Evolutionary conservation across 35 echinoderm and acorn worm genomes (phyloP).

Genomic region (Apostichopus parvimensis): DNA sequence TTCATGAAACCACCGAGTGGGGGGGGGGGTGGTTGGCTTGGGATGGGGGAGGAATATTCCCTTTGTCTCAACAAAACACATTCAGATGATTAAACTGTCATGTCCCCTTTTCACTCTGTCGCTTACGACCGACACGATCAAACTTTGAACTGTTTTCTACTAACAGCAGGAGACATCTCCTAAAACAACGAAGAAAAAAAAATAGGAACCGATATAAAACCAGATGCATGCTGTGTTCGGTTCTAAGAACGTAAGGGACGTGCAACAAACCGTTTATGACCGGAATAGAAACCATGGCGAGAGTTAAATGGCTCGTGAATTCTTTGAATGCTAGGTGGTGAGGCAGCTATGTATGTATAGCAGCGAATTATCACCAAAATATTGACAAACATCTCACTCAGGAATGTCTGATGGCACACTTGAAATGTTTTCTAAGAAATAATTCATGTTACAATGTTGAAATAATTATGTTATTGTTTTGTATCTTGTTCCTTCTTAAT

Average conservation of each 20-base stretch:
- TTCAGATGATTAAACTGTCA: background rate
- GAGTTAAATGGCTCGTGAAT: background rate
- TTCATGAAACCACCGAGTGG: too few species aligned
- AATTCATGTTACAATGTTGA: too few species aligned
- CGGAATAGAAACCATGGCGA: background rate
- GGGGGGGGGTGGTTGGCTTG: too few species aligned
- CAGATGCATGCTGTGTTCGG: background rate
- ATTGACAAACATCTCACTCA: background rate
- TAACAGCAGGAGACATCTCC: too few species aligned
- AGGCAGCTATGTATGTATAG: background rate
- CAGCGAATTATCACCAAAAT: background rate
- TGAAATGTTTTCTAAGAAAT: too few species aligned
- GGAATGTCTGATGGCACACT: background rate
- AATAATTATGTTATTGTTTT: too few species aligned
- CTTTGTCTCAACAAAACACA: too few species aligned
- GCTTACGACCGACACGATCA: background rate
- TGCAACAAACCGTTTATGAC: background rate
- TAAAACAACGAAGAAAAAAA: too few species aligned
- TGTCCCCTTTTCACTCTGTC: background rate
- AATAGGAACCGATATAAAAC: background rate
- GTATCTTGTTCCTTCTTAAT: too few species aligned
- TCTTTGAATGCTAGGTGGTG: background rate
- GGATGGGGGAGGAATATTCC: too few species aligned
- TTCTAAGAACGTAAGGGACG: background rate
- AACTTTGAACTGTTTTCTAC: background rate